A percentile compares a stretch with the other conserved stretches of the same genome.
Evolutionary conservation across 1,140 invertebrate species (phyloP).

Genomic region (Coelopa frigida): DNA sequence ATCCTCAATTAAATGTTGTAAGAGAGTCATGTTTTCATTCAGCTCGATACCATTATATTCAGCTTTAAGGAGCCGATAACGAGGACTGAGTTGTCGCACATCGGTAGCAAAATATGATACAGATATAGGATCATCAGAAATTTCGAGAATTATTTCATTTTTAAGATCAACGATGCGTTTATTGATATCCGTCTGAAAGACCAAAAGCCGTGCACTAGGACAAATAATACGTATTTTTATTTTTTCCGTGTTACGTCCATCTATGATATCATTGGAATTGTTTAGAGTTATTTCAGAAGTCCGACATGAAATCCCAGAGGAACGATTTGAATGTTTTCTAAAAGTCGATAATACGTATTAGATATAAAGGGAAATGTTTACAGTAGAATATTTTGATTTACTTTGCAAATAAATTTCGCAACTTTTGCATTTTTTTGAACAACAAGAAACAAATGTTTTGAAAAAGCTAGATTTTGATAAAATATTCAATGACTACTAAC

Average conservation of each 20-base stretch:
- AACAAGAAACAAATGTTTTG: conserved; percentile 15
- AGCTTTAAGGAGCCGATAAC: conserved; percentile 34
- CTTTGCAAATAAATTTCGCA: conserved; percentile 40
- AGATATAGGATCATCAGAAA: conserved; percentile 35
- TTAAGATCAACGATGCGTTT: conserved; percentile 35
- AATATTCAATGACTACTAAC: conserved; percentile 22
- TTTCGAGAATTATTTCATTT: conserved; percentile 35
- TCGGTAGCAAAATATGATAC: conserved; percentile 37
- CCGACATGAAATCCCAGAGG: conserved; percentile 1
- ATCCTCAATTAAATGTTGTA: conserved; percentile 27
- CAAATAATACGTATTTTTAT: conserved; percentile 37
- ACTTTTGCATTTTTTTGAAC: conserved; percentile 39
- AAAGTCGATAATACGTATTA: background rate
- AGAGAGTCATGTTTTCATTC: conserved; percentile 28
- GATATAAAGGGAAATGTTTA: background rate
- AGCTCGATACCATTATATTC: conserved; percentile 33
- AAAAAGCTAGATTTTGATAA: conserved; percentile 10
- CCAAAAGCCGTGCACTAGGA: conserved; percentile 33
- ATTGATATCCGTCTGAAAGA: conserved; percentile 32
- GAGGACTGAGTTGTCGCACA: conserved; percentile 29
- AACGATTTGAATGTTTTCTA: conserved; percentile 12
- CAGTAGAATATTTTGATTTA: conserved; percentile 9
- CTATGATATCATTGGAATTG: background rate
- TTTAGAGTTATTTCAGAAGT: conserved; percentile 1
- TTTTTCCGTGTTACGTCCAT: conserved; percentile 9